Percentiles rank a stretch among this genome's conserved stretches.
These are phyloP conservation scores for Apamea anceps DNA, from an alignment of 2,888 invertebrate genomes.

Conservation along the genomic window DNA sequence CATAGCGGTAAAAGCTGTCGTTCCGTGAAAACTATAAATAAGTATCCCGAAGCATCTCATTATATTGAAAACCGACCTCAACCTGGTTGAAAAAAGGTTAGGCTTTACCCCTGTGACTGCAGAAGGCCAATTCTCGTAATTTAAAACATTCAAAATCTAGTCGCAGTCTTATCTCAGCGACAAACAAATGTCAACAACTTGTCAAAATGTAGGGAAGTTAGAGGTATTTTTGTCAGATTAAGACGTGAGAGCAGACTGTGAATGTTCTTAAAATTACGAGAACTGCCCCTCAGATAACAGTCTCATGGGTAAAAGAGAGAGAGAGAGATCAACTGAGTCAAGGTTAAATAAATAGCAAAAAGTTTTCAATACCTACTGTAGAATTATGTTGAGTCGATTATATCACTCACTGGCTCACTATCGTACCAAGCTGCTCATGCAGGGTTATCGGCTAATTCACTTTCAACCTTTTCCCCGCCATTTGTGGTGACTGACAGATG, in stretches of 20 bases:
- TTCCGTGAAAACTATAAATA: neutral
- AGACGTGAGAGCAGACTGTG: too few species aligned
- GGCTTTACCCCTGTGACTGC: neutral
- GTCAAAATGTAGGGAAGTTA: too few species aligned
- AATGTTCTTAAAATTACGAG: too few species aligned
- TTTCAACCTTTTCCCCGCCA: neutral
- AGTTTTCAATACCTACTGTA: neutral
- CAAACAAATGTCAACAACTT: too few species aligned
- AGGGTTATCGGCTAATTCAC: neutral
- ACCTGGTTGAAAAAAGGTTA: neutral
- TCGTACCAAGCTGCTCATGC: neutral
- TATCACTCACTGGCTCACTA: neutral
- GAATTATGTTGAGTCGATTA: neutral
- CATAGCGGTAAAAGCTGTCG: neutral
- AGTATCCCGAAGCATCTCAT: slow-evolving; percentile 5
- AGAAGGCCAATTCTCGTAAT: too few species aligned
- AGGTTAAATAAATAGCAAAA: neutral
- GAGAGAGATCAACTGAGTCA: neutral
- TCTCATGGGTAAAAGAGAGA: neutral
- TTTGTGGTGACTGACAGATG: neutral
- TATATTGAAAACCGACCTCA: slow-evolving; percentile 22
- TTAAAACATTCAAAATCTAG: too few species aligned
- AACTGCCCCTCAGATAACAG: neutral
- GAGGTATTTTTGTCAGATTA: too few species aligned
- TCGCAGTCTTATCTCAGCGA: too few species aligned